Evolutionary conservation across 2,113 vertebrate genomes (phyloP), one percentile per base, ranked within the genome.

Genomic region (Notothenia rossii): DNA sequence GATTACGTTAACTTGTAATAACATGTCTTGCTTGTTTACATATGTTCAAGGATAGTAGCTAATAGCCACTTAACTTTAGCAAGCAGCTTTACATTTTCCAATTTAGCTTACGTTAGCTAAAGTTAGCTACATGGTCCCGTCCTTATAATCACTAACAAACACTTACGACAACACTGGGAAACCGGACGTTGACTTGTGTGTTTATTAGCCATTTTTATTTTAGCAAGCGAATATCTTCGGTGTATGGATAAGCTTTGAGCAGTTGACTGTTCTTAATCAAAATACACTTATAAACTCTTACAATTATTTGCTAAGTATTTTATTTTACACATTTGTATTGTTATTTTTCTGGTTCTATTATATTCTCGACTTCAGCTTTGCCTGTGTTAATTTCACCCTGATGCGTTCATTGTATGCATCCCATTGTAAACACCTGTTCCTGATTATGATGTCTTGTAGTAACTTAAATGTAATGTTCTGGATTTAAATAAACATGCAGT

Each of bases 1-100:
- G 0, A 3, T 8, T 0, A 10, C 7, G 25, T n/a, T 49, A 0
- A 14, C 1, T 2, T 22, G 0, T 2, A 0, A 20, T 29, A 1
- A 50, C 22, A 15, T 7, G 8, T 53, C 2, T 7, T 15, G 6
- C 14, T 2, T 7, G 43, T 72, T 15, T 25, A 6, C 1, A 13
- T 1, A 18, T 17, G 3, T 9, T 33, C 5, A 45, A 1, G 15
- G 20, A n/a, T 36, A 2, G 2, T 10, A 10, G 4, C 11, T 2
- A 8, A 22, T 3, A 12, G 20, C 2, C 3, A 13, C 45, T 12
- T 64, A 50, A 54, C 22, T 29, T 15, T 18, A 50, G 67, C 46
- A 71, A 14, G 17, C 3, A 51, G 33, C 58, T 11, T 46, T n/a
- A 7, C 15, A n/a, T 10, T n/a, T 13, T 49, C 8, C 20, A n/a